A percentile compares a stretch with the other conserved stretches of the same genome.
Evolutionary conservation across 2,113 vertebrate species (phyloP).

Genomic region (Phylloscopus trochiloides): DNA sequence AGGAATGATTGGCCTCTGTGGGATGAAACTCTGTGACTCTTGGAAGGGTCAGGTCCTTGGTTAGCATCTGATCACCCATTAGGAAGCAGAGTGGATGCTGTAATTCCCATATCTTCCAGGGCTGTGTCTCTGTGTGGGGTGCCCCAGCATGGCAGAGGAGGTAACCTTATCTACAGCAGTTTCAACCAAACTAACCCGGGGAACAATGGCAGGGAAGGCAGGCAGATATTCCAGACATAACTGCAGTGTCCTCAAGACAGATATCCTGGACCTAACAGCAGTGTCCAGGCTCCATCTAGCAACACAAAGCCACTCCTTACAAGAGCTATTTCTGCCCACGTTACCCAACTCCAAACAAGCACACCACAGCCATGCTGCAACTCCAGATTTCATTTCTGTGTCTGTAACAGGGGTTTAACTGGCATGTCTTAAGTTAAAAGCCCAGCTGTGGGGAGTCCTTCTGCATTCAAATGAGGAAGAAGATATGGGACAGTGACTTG

Average conservation of each 20-base stretch:
- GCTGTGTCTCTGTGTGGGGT: not conserved
- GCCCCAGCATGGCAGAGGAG: not conserved
- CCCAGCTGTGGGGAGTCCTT: not conserved
- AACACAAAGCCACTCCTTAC: not conserved
- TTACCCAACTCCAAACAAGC: not conserved
- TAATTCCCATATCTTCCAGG: not conserved
- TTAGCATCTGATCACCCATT: not conserved
- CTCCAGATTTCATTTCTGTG: not conserved
- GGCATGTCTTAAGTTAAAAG: not conserved
- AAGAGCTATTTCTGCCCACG: not conserved
- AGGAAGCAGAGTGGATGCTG: not conserved
- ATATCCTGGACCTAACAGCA: not conserved
- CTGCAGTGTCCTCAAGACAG: not conserved
- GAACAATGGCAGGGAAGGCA: not conserved
- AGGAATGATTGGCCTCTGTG: not conserved
- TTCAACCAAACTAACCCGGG: conserved; percentile 27
- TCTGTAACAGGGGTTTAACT: not conserved
- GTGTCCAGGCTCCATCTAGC: not conserved
- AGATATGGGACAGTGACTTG: not conserved
- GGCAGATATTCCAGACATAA: not conserved
- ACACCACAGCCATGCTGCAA: not conserved
- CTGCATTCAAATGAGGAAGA: not conserved
- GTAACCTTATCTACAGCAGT: conserved; percentile 28
- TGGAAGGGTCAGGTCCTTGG: not conserved
- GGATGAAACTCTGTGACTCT: not conserved